phyloP scores from a whole-genome alignment of 2,888 invertebrate genomes.

The Euzetes globulus region DNA sequence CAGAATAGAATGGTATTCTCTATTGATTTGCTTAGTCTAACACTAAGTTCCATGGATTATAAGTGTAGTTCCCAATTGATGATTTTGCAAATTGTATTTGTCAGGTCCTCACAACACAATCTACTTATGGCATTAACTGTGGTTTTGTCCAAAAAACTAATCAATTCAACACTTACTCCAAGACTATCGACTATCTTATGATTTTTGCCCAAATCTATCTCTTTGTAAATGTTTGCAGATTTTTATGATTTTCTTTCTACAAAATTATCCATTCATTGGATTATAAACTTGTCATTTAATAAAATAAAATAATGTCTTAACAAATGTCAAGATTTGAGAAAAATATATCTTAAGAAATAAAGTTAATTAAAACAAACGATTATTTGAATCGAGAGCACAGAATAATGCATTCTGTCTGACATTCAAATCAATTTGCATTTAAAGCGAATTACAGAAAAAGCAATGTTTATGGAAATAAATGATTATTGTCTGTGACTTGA shows the following conservation, averaged over 20 bases:
- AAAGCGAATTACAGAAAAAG: slow-evolving; percentile 10
- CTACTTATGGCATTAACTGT: slow-evolving; percentile 26
- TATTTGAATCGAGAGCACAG: background rate
- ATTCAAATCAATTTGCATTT: slow-evolving; percentile 12
- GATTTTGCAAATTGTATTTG: slow-evolving; percentile 24
- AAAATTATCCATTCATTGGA: too few species aligned
- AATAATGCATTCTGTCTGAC: background rate
- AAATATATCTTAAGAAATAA: background rate
- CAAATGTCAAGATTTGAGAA: background rate
- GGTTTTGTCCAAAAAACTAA: slow-evolving; percentile 16
- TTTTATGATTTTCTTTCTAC: too few species aligned
- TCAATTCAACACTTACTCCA: background rate
- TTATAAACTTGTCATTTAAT: background rate
- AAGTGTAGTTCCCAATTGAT: slow-evolving; percentile 16
- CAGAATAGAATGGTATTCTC: slow-evolving; percentile 4
- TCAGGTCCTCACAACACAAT: slow-evolving; percentile 16
- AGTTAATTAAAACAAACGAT: slow-evolving; percentile 11
- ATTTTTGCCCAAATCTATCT: too few species aligned
- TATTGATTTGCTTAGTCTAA: slow-evolving; percentile 20
- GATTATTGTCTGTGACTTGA: background rate
- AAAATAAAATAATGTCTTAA: background rate
- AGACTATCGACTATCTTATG: background rate
- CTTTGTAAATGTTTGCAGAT: too few species aligned
- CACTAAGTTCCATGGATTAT: slow-evolving; percentile 6
- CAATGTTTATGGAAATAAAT: slow-evolving; percentile 9